Evolutionary conservation across 2,113 vertebrate genomes (phyloP), one percentile per base, ranked within the genome.

Genomic region (Riparia riparia): DNA sequence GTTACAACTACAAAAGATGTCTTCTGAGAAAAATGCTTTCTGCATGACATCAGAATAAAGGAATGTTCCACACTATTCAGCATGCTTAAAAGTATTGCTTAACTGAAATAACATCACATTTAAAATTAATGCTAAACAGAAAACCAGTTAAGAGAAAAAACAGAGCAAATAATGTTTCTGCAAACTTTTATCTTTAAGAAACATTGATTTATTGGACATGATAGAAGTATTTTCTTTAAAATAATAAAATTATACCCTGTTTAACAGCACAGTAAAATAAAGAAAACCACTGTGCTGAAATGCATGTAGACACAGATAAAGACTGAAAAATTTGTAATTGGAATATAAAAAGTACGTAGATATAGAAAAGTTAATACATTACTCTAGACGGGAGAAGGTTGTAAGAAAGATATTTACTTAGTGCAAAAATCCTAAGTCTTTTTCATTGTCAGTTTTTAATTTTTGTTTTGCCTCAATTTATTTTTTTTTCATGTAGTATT

Each of bases 1-100:
- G 97, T 98, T 97, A 90, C 97, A 97, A 97, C 96, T 97, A 98
- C 98, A 98, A 98, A 98, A 98, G 98, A 98, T 97, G 97, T 98
- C 97, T 98, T 98, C 97, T 97, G 98, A 98, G 97, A 98, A 98
- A 98, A 98, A 98, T 93, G 97, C 98, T 97, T 97, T 96, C 93
- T 92, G 95, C 95, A 98, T 98, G 97, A 98, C 98, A 98, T 98
- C 98, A 98, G 98, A 96, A 95, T 82, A 95, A 97, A 98, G 97
- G 97, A 98, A 98, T 98, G 98, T 97, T 96, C 94, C 87, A 97
- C 91, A 85, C 74, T 86, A 96, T 96, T 97, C 97, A 97, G 95
- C 85, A 11, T 90, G 96, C 97, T 93, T 94, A 89, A 80, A 97
- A 97, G 97, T 97, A 96, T 96, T 98, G 97, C 93, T 97, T 97